Evolutionary conservation across 2,888 invertebrate genomes (phyloP).

Genomic region (Drosophila setosimentum): DNA sequence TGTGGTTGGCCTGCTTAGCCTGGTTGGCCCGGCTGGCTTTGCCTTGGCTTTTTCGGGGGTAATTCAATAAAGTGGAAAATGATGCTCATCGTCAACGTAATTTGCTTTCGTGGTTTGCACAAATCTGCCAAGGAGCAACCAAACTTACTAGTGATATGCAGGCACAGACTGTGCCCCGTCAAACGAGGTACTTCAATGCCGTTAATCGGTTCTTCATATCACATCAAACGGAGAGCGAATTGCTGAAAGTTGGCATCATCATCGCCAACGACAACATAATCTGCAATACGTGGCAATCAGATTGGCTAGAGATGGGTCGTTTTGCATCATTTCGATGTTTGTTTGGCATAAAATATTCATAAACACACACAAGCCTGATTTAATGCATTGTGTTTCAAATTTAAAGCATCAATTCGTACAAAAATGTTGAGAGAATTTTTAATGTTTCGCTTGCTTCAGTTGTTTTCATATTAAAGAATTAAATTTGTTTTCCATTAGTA

Average conservation of each 20-base stretch:
- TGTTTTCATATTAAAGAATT: neutral
- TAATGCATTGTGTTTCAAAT: neutral
- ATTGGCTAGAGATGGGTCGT: constrained; percentile 36
- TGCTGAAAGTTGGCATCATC: constrained; percentile 58
- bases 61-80: constrained; percentile 81
- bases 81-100: constrained; percentile 81
- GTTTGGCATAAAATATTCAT: neutral
- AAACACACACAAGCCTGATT: neutral
- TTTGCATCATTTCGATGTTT: neutral
- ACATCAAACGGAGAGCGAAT: constrained; percentile 60
- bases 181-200: constrained; percentile 63
- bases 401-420: neutral
- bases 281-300: constrained; percentile 18
- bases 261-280: constrained; percentile 43
- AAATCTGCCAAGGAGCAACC: constrained; percentile 57
- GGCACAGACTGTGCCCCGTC: constrained; percentile 18
- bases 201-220: constrained; percentile 81
- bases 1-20: constrained; percentile 37
- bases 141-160: constrained; percentile 39
- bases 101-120: constrained; percentile 78
- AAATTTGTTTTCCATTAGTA: neutral
- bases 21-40: constrained; percentile 30
- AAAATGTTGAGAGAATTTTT: neutral
- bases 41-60: constrained; percentile 52
- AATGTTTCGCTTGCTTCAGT: neutral